Conservation (phyloP, 2,888 invertebrate genomes). For the Helobdella robusta region DNA sequence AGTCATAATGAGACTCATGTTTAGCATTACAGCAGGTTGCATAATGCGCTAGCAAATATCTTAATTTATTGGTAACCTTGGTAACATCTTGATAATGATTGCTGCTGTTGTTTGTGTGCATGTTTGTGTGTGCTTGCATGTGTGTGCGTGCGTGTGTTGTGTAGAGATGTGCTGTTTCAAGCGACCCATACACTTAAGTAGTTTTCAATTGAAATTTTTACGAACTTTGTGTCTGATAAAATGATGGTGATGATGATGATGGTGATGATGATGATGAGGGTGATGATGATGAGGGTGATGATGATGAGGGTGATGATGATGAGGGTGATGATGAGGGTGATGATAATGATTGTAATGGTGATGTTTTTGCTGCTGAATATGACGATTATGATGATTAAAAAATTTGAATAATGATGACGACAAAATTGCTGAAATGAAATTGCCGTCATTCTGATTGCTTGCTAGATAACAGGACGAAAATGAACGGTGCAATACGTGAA, state of each 20-base stretch:
- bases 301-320: neutral
- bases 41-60: too few species aligned
- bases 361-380: neutral
- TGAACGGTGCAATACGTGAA: too few species aligned
- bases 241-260: neutral
- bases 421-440: neutral
- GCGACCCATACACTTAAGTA: too few species aligned
- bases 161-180: too few species aligned
- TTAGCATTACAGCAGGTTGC: too few species aligned
- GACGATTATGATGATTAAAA: neutral
- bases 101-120: too few species aligned
- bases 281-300: neutral
- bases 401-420: neutral
- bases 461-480: neutral
- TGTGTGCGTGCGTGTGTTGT: too few species aligned
- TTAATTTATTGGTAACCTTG: too few species aligned
- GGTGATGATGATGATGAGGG: neutral
- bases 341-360: neutral
- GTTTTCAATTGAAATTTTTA: too few species aligned
- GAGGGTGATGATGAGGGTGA: neutral
- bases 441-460: neutral
- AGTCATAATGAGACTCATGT: too few species aligned
- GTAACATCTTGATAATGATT: too few species aligned
- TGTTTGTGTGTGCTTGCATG: too few species aligned
- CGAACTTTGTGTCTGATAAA: neutral